phyloP scores from a whole-genome alignment of 2,797 vertebrate genomes.

The Carcharodon carcharias region DNA sequence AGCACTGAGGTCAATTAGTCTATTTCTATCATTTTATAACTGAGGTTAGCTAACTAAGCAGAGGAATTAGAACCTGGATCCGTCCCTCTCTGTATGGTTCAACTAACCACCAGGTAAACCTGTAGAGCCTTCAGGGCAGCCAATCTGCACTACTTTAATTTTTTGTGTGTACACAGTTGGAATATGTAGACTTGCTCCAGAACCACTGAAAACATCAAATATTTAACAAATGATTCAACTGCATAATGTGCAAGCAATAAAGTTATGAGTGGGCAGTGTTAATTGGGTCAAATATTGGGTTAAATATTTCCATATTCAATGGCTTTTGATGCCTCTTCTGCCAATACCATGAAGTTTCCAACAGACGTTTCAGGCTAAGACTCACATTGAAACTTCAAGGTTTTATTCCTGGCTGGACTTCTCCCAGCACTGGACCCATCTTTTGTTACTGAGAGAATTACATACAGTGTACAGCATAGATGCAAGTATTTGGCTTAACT shows the following conservation, averaged over 20 bases:
- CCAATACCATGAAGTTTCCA: neutral
- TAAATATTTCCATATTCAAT: conserved; percentile 24
- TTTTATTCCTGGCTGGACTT: neutral
- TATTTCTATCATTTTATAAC: neutral
- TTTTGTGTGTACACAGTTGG: conserved; percentile 5
- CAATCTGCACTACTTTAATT: neutral
- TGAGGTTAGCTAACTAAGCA: neutral
- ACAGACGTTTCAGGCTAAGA: neutral
- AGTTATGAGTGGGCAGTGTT: conserved; percentile 20
- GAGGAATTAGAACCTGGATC: neutral
- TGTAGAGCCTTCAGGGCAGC: conserved; percentile 14
- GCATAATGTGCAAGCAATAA: neutral
- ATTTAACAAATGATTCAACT: conserved; percentile 35
- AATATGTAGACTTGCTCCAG: neutral
- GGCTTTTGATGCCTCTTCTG: neutral
- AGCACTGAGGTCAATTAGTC: neutral
- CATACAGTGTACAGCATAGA: neutral
- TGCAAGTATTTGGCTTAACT: neutral
- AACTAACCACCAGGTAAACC: neutral
- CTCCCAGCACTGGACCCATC: neutral
- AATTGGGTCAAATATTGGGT: conserved; percentile 10
- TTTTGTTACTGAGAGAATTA: neutral
- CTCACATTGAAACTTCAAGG: neutral
- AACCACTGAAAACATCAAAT: conserved; percentile 21
- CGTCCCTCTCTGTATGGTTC: neutral